Evolutionary conservation across 2,113 vertebrate species (phyloP).

Genomic region (Microtus ochrogaster): DNA sequence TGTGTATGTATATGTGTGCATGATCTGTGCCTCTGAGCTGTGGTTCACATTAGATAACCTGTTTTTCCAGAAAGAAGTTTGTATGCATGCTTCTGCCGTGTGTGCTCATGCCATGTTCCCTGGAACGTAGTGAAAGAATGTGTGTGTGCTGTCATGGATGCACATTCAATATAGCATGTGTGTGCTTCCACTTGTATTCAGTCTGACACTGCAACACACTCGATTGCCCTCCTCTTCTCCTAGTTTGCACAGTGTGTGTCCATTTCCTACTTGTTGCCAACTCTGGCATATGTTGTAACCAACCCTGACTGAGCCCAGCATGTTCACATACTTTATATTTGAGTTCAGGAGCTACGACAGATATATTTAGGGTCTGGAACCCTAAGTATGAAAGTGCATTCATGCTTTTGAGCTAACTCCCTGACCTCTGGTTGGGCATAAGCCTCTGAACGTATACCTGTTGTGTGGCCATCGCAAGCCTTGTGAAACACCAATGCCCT

Average conservation of each 20-base stretch:
- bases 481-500: not conserved
- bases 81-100: slow-evolving; percentile 73
- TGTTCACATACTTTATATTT: slow-evolving; percentile 43
- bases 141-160: slow-evolving; percentile 47
- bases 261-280: slow-evolving; percentile 36
- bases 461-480: slow-evolving; percentile 11
- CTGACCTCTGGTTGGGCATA: slow-evolving; percentile 40
- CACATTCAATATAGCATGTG: slow-evolving; percentile 62
- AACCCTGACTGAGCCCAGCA: slow-evolving; percentile 68
- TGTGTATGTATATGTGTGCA: not conserved
- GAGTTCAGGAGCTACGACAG: slow-evolving; percentile 50
- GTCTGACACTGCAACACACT: not conserved
- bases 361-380: slow-evolving; percentile 4
- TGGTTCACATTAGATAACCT: slow-evolving; percentile 50
- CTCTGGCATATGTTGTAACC: slow-evolving; percentile 61
- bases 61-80: slow-evolving; percentile 54
- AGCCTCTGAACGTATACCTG: slow-evolving; percentile 25
- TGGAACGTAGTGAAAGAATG: slow-evolving; percentile 38
- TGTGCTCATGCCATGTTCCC: slow-evolving; percentile 47
- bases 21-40: slow-evolving; percentile 64
- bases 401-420: slow-evolving; percentile 49
- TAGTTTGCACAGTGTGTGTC: slow-evolving; percentile 38
- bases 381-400: slow-evolving; percentile 31
- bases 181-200: slow-evolving; percentile 57
- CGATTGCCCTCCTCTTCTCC: not conserved